Conservation (phyloP, 2,888 invertebrate genomes). For the Nebria brevicollis region DNA sequence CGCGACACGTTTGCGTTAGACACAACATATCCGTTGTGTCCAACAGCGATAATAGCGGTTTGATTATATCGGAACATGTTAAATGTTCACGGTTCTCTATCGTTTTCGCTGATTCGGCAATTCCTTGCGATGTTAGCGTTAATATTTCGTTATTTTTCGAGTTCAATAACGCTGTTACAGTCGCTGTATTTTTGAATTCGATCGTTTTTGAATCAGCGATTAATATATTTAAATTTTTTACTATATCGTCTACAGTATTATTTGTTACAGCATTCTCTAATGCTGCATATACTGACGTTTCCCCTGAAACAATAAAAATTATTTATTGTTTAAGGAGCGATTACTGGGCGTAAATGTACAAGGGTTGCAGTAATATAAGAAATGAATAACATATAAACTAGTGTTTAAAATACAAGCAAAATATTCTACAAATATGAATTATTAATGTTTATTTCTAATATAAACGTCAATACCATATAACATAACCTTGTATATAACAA, state of each 20-base stretch:
- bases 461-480: conserved; percentile 24
- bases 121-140: conserved; percentile 72
- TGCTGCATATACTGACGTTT: conserved; percentile 27
- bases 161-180: conserved; percentile 63
- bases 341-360: too few relatives aligned
- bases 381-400: neutral
- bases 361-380: too few relatives aligned
- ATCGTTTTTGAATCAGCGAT: conserved; percentile 64
- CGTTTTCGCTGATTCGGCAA: conserved; percentile 85
- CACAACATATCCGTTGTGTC: conserved; percentile 65
- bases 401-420: neutral
- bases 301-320: conserved; percentile 25
- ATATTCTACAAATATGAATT: neutral
- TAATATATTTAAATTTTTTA: conserved; percentile 64
- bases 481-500: conserved; percentile 35
- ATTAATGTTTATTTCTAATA: neutral
- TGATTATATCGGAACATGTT: conserved; percentile 70
- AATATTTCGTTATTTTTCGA: conserved; percentile 66
- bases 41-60: conserved; percentile 68
- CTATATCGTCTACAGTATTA: conserved; percentile 60
- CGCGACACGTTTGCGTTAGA: conserved; percentile 80
- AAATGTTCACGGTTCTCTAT: conserved; percentile 79
- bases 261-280: conserved; percentile 40
- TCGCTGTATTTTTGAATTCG: conserved; percentile 63
- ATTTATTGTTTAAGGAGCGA: neutral